Evolutionary conservation across 53 echinoderm and acorn worm species (phyloP).

Genomic region (Holothuria leucospilota): DNA sequence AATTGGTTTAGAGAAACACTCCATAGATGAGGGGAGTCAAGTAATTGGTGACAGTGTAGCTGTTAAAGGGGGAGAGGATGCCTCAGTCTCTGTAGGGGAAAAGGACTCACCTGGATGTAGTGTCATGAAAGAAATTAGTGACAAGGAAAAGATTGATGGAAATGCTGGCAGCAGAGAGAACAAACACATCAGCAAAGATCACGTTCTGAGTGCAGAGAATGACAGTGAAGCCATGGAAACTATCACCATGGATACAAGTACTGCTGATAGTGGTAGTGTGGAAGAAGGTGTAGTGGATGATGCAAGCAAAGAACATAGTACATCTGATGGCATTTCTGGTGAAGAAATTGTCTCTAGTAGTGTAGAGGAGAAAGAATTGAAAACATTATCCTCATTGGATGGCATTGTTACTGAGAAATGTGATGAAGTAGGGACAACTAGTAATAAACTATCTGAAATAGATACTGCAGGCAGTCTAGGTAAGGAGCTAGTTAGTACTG

Average conservation of each 20-base stretch:
- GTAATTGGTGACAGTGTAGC: too few species aligned
- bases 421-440: neutral
- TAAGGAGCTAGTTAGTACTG: too few species aligned
- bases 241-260: neutral
- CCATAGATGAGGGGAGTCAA: too few species aligned
- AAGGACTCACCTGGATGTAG: too few species aligned
- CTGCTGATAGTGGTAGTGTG: neutral
- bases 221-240: neutral
- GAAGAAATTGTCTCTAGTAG: neutral
- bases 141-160: too few species aligned
- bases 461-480: too few species aligned
- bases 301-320: neutral
- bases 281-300: neutral
- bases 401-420: neutral
- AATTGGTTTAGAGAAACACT: too few species aligned
- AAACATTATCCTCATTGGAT: neutral
- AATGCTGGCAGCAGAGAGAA: too few species aligned
- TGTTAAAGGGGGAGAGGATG: too few species aligned
- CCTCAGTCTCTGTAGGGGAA: too few species aligned
- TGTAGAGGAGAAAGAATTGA: neutral
- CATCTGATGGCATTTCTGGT: neutral
- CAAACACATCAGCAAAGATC: conserved; percentile 9
- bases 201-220: neutral
- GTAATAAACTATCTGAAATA: too few species aligned
- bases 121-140: too few species aligned